Conservation (phyloP, 2,113 vertebrate species). For the Sceloporus tristichus region DNA sequence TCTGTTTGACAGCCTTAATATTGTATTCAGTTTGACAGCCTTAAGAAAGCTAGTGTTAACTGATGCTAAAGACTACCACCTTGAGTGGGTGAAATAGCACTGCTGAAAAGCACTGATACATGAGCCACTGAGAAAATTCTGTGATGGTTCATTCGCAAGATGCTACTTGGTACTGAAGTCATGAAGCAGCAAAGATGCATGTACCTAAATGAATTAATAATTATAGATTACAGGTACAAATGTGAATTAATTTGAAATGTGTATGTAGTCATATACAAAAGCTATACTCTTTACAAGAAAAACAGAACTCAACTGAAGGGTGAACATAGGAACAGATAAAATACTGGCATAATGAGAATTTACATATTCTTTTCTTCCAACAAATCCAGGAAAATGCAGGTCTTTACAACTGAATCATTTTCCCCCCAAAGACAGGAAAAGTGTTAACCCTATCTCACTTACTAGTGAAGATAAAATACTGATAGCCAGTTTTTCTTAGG, state of each 20-base stretch:
- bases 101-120: neutral
- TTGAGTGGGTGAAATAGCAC: neutral
- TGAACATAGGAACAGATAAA: conserved; percentile 5
- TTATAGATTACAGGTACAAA: neutral
- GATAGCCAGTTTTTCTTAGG: neutral
- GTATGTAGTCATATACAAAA: neutral
- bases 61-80: neutral
- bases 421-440: conserved; percentile 37
- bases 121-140: neutral
- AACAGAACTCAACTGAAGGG: neutral
- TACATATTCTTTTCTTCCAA: neutral
- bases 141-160: neutral
- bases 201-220: neutral
- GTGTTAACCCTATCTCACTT: neutral
- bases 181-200: neutral
- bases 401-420: conserved; percentile 11
- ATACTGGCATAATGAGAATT: neutral
- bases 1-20: neutral
- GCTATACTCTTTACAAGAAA: neutral
- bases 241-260: neutral
- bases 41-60: neutral
- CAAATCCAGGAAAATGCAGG: conserved; percentile 37
- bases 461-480: conserved; percentile 2
- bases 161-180: neutral
- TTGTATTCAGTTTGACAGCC: neutral